Base-by-base conservation (phyloP, 2,797 vertebrate species). In the Meriones psammophilus region DNA sequence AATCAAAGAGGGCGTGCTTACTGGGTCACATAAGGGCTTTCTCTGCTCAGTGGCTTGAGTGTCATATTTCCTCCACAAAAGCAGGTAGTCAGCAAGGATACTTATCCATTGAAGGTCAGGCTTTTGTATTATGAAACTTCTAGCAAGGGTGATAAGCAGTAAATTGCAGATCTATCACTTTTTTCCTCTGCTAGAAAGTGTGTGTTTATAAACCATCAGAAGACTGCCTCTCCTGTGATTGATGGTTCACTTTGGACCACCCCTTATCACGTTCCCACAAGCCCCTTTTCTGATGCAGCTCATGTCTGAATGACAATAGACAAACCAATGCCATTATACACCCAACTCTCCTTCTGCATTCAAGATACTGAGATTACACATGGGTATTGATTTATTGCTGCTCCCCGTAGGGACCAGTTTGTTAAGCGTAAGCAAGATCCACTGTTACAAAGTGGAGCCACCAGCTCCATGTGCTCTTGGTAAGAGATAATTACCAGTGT, bases 321-420 rank as follows among this genome's bases (percentile, higher is more conserved):
- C 98, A 99, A 96, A 99, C 99, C 99, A 98, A 98, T 98, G 98
- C 98, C 99, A 99, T 99, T 99, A 99, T 99, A 98, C 99, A 99
- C 98, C 96, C 98, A 99, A 99, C 99, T 99, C 99, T 99, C 98
- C 98, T 98, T 99, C 98, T 98, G 98, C 99, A 99, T 99, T 99
- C 99, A 99, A 99, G 99, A 99, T 99, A 99, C 99, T 98, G 99
- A 99, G 99, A 99, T 99, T 99, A 99, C 99, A 99, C 99, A 99
- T 99, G 98, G 98, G 97, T 98, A 99, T 99, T 99, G 99, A 99
- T 99, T 99, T 99, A 99, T 99, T 98, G 95, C 98, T 94, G 96
- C 95, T 96, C 73, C 97, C 94, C 94, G 98, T 97, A 98, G 99
- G 99, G 98, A 99, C 99, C 98, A 99, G 99, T 99, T 99, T 99